Evolutionary conservation across 92 coral and sea anemone species (phyloP).

Genomic region (Actinernus sp.): DNA sequence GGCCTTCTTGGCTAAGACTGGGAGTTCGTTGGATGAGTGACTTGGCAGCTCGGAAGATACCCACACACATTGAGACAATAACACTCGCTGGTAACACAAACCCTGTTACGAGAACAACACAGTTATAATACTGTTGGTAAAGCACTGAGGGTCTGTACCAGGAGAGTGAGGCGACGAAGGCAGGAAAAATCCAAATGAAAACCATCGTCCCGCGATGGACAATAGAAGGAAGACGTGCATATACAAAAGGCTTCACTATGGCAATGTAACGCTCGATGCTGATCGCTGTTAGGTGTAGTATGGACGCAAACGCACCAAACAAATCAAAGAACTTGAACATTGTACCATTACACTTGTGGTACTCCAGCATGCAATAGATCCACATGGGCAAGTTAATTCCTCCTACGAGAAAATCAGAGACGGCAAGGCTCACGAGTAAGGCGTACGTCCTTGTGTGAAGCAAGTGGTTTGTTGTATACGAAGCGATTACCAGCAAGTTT

Average conservation of each 20-base stretch:
- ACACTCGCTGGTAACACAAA: constrained; percentile 53
- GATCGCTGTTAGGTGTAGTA: constrained; percentile 83
- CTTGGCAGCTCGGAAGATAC: constrained; percentile 65
- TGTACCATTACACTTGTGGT: background rate
- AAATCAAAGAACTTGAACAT: constrained; percentile 60
- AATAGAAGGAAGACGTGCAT: constrained; percentile 55
- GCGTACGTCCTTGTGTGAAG: constrained; percentile 80
- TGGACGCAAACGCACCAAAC: constrained; percentile 94
- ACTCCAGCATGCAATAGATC: constrained; percentile 47
- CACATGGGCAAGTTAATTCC: constrained; percentile 78
- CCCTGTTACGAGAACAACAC: constrained; percentile 42
- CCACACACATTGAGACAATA: constrained; percentile 46
- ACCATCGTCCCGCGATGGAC: constrained; percentile 61
- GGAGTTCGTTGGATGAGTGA: constrained; percentile 37
- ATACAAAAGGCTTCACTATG: constrained; percentile 82
- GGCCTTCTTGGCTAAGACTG: constrained; percentile 1
- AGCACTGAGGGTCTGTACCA: constrained; percentile 22
- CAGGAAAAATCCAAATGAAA: constrained; percentile 74
- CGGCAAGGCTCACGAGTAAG: constrained; percentile 79
- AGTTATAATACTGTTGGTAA: constrained; percentile 26
- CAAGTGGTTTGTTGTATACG: constrained; percentile 68
- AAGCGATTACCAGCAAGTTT: constrained; percentile 66
- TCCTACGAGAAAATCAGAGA: constrained; percentile 82
- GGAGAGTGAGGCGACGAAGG: constrained; percentile 61
- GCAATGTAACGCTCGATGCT: constrained; percentile 92